These are phyloP conservation scores for Pseudomyrmex pallidus DNA, from an alignment of 1,140 invertebrate genomes.

Conservation along the genomic window DNA sequence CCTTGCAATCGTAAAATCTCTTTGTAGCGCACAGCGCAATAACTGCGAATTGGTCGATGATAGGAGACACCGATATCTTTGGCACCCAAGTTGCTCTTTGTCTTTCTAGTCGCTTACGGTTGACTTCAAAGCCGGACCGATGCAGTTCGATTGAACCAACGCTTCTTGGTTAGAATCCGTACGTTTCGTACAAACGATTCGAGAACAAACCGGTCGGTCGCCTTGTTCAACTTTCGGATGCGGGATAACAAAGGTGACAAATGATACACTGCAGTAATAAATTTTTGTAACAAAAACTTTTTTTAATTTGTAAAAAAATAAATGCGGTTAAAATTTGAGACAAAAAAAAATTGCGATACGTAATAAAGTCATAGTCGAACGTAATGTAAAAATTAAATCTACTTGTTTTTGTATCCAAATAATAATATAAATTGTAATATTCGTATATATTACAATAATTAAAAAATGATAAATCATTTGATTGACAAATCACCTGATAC, in stretches of 20 bases:
- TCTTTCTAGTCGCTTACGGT: slow-evolving; percentile 68
- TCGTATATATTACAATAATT: background rate
- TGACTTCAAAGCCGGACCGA: slow-evolving; percentile 75
- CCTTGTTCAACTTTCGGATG: slow-evolving; percentile 63
- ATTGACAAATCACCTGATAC: too few species aligned
- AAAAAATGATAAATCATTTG: too few species aligned
- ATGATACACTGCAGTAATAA: slow-evolving; percentile 50
- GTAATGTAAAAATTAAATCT: background rate
- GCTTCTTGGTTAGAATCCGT: slow-evolving; percentile 72
- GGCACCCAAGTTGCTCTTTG: slow-evolving; percentile 68
- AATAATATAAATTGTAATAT: slow-evolving; percentile 9
- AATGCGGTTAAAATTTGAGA: background rate
- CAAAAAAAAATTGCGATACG: background rate
- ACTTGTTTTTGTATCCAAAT: background rate
- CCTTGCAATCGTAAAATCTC: slow-evolving; percentile 30
- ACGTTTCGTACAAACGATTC: slow-evolving; percentile 57
- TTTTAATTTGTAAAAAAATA: background rate
- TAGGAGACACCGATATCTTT: slow-evolving; percentile 69
- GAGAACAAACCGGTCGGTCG: slow-evolving; percentile 43
- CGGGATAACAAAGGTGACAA: slow-evolving; percentile 30
- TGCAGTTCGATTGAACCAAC: slow-evolving; percentile 75
- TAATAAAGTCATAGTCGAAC: background rate
- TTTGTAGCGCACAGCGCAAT: slow-evolving; percentile 16
- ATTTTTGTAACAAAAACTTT: slow-evolving; percentile 11
- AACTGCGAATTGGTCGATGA: slow-evolving; percentile 59